phyloP scores from a whole-genome alignment of 2,888 invertebrate species.

The Agriotes lineatus region DNA sequence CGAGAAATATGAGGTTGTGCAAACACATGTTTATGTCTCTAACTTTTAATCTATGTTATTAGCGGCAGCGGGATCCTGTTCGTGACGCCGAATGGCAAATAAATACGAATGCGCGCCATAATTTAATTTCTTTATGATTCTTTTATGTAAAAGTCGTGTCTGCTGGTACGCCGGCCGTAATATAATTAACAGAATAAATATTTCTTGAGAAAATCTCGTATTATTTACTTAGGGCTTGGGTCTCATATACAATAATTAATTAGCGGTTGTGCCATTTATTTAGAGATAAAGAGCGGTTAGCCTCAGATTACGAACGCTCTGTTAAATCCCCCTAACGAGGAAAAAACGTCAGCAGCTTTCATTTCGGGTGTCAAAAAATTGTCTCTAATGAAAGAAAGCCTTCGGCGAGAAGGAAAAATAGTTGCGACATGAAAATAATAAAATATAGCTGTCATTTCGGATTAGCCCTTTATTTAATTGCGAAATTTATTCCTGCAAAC shows the following conservation, averaged over 20 bases:
- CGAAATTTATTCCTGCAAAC: neutral
- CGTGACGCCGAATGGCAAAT: neutral
- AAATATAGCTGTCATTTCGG: conserved; percentile 20
- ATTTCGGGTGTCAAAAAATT: conserved; percentile 44
- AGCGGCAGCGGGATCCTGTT: neutral
- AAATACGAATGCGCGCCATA: conserved; percentile 4
- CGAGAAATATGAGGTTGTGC: conserved; percentile 15
- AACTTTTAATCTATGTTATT: conserved; percentile 7
- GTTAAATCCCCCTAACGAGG: conserved; percentile 47
- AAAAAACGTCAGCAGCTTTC: conserved; percentile 46
- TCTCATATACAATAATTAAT: conserved; percentile 46
- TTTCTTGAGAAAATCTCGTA: conserved; percentile 36
- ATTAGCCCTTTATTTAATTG: neutral
- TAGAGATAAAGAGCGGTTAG: conserved; percentile 43
- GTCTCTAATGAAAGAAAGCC: conserved; percentile 40
- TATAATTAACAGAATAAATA: conserved; percentile 32
- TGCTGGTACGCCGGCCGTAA: conserved; percentile 3
- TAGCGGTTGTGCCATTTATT: conserved; percentile 44
- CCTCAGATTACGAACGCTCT: conserved; percentile 43
- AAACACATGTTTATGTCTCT: conserved; percentile 18
- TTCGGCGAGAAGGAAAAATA: conserved; percentile 21
- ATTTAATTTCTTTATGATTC: conserved; percentile 13
- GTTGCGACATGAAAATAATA: conserved; percentile 18
- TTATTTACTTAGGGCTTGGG: conserved; percentile 37
- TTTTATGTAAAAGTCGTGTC: conserved; percentile 18